phyloP scores from a whole-genome alignment of 2,888 invertebrate genomes.

The Sphaerophoria taeniata region DNA sequence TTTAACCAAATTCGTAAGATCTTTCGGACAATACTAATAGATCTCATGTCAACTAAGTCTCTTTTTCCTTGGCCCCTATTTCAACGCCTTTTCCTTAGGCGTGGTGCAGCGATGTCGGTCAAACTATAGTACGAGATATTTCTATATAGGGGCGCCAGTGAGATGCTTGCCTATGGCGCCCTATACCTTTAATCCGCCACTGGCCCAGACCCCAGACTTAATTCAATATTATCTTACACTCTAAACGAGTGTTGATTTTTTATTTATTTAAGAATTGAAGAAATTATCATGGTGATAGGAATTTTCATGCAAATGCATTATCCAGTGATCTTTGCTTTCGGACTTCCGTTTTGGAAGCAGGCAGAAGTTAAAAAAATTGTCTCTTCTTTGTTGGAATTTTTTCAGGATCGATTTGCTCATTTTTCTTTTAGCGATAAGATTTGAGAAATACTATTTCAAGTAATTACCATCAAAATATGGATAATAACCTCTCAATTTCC shows the following conservation, averaged over 20 bases:
- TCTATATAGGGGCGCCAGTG: no score
- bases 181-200: no score
- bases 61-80: no score
- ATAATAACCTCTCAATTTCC: no score
- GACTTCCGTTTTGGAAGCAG: constrained; percentile 18
- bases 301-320: constrained; percentile 31
- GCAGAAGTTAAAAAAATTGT: neutral
- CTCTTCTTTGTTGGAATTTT: neutral
- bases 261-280: neutral
- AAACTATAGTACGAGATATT: no score
- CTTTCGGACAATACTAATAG: no score
- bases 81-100: no score
- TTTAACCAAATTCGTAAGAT: no score
- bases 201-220: neutral
- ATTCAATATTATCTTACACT: constrained; percentile 24
- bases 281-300: constrained; percentile 20
- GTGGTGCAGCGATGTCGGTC: neutral
- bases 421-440: neutral
- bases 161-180: no score
- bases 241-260: constrained; percentile 25
- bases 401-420: neutral
- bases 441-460: no score
- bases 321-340: constrained; percentile 21
- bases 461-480: no score
- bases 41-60: no score